Percentiles rank a stretch among this genome's conserved stretches.
Evolutionary conservation across 2,113 vertebrate genomes (phyloP).

Genomic region (Apodemus speciosus): DNA sequence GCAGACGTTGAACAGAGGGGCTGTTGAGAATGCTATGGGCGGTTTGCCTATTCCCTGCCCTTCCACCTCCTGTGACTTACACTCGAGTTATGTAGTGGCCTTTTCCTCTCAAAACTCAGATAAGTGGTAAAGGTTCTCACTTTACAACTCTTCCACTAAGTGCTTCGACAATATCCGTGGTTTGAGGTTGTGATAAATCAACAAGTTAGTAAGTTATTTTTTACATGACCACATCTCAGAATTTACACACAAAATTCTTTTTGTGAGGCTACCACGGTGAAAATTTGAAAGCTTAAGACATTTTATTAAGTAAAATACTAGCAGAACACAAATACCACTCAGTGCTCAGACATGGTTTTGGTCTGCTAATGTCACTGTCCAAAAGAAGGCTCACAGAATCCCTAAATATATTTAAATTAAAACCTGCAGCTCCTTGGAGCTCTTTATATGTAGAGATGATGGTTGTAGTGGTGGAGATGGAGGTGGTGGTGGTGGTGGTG

Average conservation of each 20-base stretch:
- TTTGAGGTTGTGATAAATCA: background rate
- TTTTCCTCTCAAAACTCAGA: conserved; percentile 45
- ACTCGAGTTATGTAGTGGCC: background rate
- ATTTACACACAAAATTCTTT: background rate
- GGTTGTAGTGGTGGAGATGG: background rate
- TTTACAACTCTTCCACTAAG: conserved; percentile 27
- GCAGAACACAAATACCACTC: background rate
- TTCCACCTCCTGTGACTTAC: background rate
- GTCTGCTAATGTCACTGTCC: background rate
- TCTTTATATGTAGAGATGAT: background rate
- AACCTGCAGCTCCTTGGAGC: background rate
- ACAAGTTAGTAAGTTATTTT: conserved; percentile 38
- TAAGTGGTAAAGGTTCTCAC: background rate
- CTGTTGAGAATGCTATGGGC: background rate
- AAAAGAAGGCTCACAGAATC: conserved; percentile 13
- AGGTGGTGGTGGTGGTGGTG: background rate
- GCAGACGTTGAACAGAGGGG: background rate
- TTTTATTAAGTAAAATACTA: background rate
- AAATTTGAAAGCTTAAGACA: background rate
- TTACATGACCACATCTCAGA: conserved; percentile 16
- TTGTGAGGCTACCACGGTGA: background rate
- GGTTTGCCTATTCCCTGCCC: background rate
- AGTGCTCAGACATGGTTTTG: background rate
- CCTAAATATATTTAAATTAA: background rate
- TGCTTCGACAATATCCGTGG: background rate